Base-by-base conservation (phyloP, 2,113 vertebrate species). In the Sapayoa aenigma region DNA sequence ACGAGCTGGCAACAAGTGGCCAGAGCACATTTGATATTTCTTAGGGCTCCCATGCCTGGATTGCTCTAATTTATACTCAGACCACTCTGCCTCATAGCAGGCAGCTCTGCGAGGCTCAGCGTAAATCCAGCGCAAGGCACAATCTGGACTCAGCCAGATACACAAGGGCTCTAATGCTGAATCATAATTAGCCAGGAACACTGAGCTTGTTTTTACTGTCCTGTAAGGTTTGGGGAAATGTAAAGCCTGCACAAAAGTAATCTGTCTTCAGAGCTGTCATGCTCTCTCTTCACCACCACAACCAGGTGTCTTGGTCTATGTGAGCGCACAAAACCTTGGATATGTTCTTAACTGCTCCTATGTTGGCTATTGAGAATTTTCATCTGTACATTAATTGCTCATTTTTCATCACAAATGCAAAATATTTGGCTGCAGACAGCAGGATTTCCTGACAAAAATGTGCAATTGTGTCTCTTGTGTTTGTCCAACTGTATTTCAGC, bases 31-130 rank as follows among this genome's bases (percentile, higher is more conserved):
- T 90, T 93, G 59, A 49, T 74, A 41, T 49, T 95, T 86, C 85
- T 82, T 85, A 96, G 58, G 55, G 39, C 65, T 90, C 75, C 65
- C 59, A 71, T 39, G 69, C 65, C 80, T 81, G 35, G 37, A 86
- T 18, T 92, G 75, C 73, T 89, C 88, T 95, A 81, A 96, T 96
- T 94, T 96, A 90, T 78, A 84, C 23, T 86, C 72, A 27, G 71
- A 41, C 41, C 46, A 71, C n/a, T 72, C 75, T 94, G 93, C 75
- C 78, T 91, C 39, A 31, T 3, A 55, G 60, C 22, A 46, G 39
- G 42, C 82, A 83, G 79, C 67, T 94, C 60, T 78, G 76, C 4
- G 2, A 80, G 78, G 71, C 91, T 89, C 80, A 90, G 85, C 59
- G 91, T 74, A 94, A 95, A 91, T 88, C 71, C 90, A 77, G 79